phyloP scores from a whole-genome alignment of 1,140 invertebrate genomes.

The Ruditapes philippinarum region DNA sequence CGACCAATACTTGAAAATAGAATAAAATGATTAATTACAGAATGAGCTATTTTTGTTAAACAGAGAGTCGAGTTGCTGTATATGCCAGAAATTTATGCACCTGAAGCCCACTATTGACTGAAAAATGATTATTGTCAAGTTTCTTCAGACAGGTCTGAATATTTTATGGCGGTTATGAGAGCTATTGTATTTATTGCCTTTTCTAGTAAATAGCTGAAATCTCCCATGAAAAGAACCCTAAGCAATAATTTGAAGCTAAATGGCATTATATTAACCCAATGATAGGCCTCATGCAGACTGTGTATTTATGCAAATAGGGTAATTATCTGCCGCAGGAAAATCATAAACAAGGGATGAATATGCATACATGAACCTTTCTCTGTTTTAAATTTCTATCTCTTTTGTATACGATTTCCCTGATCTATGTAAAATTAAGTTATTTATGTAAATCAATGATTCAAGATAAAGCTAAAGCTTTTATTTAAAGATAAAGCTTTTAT shows the following conservation, averaged over 20 bases:
- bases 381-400: neutral
- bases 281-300: constrained; percentile 21
- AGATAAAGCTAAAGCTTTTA: too few relatives aligned
- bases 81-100: neutral
- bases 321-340: constrained; percentile 8
- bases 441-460: too few relatives aligned
- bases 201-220: constrained; percentile 13
- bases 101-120: neutral
- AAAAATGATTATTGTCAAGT: constrained; percentile 19
- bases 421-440: too few relatives aligned
- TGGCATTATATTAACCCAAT: constrained; percentile 43
- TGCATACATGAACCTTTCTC: neutral
- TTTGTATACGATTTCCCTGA: too few relatives aligned
- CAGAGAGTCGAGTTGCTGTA: neutral
- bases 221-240: constrained; percentile 26
- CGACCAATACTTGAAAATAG: neutral
- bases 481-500: too few relatives aligned
- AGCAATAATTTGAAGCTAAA: constrained; percentile 40
- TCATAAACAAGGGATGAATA: constrained; percentile 9
- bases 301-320: constrained; percentile 43
- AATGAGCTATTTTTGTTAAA: neutral
- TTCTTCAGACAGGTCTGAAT: constrained; percentile 17
- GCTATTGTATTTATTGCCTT: neutral
- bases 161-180: constrained; percentile 35
- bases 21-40: neutral